Conservation (phyloP, 2,888 invertebrate species). For the Sinodicranocentrus sp. region DNA sequence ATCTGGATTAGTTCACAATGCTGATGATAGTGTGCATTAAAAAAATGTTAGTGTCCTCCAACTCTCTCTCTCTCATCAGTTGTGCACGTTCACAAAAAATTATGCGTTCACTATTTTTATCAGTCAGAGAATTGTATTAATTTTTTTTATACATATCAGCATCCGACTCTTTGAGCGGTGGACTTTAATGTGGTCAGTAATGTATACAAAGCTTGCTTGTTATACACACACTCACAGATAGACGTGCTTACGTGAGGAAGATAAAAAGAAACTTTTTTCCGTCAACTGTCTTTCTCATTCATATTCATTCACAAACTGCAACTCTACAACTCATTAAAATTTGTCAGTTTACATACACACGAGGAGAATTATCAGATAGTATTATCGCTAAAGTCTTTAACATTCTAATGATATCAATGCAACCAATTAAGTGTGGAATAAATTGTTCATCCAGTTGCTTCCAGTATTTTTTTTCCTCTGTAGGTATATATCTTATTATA, state of each 20-base stretch:
- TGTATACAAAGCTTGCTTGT: too few species aligned
- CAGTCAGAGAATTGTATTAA: background rate
- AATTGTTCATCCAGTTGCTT: conserved; percentile 26
- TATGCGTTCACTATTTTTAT: conserved; percentile 5
- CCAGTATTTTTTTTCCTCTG: conserved; percentile 20
- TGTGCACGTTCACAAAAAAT: conserved; percentile 14
- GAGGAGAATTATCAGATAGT: background rate
- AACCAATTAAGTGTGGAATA: conserved; percentile 26
- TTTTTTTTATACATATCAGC: background rate
- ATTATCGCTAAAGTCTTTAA: conserved; percentile 9
- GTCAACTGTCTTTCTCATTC: too few species aligned
- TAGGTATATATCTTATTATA: background rate
- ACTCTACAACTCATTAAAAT: conserved; percentile 10
- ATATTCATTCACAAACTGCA: conserved; percentile 54
- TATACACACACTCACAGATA: too few species aligned
- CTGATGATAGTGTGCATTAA: conserved; percentile 23
- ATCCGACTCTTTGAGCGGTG: background rate
- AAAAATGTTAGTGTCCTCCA: background rate
- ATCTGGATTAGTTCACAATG: conserved; percentile 58
- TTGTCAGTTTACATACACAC: conserved; percentile 24
- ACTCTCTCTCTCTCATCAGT: background rate
- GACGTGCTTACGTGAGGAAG: too few species aligned
- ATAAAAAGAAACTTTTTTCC: too few species aligned
- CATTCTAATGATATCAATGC: conserved; percentile 46
- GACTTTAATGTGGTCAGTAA: too few species aligned